phyloP scores from a whole-genome alignment of 2,888 invertebrate genomes.

The Melinaea menophilus region DNA sequence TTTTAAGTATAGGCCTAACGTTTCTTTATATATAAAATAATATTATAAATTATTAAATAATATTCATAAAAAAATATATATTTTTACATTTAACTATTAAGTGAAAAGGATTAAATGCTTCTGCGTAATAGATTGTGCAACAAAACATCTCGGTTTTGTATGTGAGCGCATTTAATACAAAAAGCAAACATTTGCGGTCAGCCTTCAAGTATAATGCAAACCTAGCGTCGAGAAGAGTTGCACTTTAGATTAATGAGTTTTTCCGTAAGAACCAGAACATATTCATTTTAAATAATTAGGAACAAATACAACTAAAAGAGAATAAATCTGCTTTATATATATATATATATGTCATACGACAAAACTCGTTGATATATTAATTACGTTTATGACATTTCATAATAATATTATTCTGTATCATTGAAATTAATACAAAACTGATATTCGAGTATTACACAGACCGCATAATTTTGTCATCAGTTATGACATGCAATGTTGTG shows the following conservation, averaged over 20 bases:
- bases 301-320: neutral
- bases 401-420: too few species aligned
- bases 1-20: too few species aligned
- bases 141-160: conserved; percentile 11
- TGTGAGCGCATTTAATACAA: conserved; percentile 17
- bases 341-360: too few species aligned
- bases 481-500: too few species aligned
- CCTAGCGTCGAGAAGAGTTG: conserved; percentile 14
- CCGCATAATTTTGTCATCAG: too few species aligned
- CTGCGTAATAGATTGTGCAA: conserved; percentile 11
- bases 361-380: too few species aligned
- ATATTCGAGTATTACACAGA: too few species aligned
- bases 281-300: neutral
- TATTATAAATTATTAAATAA: too few species aligned
- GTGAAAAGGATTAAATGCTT: conserved; percentile 12
- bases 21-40: too few species aligned
- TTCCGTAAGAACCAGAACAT: conserved; percentile 11
- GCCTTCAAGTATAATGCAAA: conserved; percentile 23
- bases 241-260: conserved; percentile 26
- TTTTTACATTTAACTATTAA: neutral
- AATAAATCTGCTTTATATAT: too few species aligned
- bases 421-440: too few species aligned
- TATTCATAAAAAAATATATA: neutral
- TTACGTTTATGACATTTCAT: too few species aligned
- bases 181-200: conserved; percentile 25